Conservation (phyloP, 2,888 invertebrate species). For the Subacronicta megacephala region DNA sequence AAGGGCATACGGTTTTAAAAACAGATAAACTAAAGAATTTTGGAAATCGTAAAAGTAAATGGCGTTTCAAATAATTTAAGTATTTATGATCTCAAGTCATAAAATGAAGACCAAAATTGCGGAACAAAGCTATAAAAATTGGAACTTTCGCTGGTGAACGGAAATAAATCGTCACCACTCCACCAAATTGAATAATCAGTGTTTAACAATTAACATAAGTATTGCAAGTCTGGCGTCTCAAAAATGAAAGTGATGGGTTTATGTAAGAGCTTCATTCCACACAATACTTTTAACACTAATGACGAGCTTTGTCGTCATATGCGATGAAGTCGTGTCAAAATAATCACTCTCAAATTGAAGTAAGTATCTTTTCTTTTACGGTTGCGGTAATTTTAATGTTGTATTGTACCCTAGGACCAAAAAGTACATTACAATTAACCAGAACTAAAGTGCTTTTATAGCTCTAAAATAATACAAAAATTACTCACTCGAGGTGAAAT, state of each 20-base stretch:
- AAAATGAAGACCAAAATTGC: neutral
- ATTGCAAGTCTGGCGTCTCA: conserved; percentile 1
- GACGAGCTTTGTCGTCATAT: conserved; percentile 26
- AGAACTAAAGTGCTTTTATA: no score
- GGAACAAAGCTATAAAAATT: conserved; percentile 1
- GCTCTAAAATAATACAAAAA: neutral
- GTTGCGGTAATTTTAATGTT: no score
- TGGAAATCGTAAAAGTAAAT: neutral
- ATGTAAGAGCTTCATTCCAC: conserved; percentile 13
- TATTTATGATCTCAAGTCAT: neutral
- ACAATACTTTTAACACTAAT: conserved; percentile 24
- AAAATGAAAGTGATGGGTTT: conserved; percentile 39
- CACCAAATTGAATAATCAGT: neutral
- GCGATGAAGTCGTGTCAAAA: no score
- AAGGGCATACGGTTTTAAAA: neutral
- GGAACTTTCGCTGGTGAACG: conserved; percentile 3
- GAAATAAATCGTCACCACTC: neutral
- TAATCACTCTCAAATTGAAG: no score
- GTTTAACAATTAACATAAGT: conserved; percentile 19
- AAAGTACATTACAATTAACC: neutral
- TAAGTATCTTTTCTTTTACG: no score
- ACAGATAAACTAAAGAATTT: no score
- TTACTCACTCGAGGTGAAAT: conserved; percentile 15
- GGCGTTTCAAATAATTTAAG: neutral
- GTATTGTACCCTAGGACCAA: neutral